Percentiles rank a stretch among this genome's conserved stretches.
Evolutionary conservation across 2,888 invertebrate genomes (phyloP).

Genomic region (Leptothorax acervorum): DNA sequence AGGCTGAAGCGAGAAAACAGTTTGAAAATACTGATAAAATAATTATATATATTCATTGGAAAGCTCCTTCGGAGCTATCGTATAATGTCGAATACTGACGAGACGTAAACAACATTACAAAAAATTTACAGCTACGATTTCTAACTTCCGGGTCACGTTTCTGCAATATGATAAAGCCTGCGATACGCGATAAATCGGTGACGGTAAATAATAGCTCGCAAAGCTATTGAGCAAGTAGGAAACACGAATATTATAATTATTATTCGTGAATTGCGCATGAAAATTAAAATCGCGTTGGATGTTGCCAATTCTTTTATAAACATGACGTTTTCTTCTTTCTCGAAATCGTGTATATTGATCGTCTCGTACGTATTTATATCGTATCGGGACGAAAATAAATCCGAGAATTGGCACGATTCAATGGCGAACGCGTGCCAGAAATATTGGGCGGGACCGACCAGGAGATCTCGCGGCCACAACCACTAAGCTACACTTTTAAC

Average conservation of each 20-base stretch:
- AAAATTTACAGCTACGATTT: slow-evolving; percentile 20
- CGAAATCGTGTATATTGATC: slow-evolving; percentile 32
- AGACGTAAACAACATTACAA: slow-evolving; percentile 15
- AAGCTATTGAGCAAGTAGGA: background rate
- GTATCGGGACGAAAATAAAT: slow-evolving; percentile 46
- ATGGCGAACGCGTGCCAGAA: slow-evolving; percentile 36
- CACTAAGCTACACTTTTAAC: slow-evolving; percentile 12
- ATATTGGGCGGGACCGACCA: slow-evolving; percentile 24
- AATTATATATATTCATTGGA: background rate
- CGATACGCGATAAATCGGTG: slow-evolving; percentile 30
- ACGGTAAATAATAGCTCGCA: background rate
- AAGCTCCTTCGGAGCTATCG: background rate
- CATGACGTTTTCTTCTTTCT: slow-evolving; percentile 27
- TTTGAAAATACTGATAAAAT: background rate
- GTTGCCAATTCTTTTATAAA: background rate
- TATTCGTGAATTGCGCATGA: background rate
- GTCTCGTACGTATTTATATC: slow-evolving; percentile 31
- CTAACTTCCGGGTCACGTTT: slow-evolving; percentile 38
- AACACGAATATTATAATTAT: background rate
- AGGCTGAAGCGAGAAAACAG: background rate
- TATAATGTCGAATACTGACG: background rate
- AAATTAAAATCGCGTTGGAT: background rate
- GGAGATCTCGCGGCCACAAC: background rate
- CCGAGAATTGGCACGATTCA: slow-evolving; percentile 46
- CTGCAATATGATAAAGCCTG: slow-evolving; percentile 29